Conservation (phyloP, 2,797 vertebrate species). For the Orientallactaga sibirica region DNA sequence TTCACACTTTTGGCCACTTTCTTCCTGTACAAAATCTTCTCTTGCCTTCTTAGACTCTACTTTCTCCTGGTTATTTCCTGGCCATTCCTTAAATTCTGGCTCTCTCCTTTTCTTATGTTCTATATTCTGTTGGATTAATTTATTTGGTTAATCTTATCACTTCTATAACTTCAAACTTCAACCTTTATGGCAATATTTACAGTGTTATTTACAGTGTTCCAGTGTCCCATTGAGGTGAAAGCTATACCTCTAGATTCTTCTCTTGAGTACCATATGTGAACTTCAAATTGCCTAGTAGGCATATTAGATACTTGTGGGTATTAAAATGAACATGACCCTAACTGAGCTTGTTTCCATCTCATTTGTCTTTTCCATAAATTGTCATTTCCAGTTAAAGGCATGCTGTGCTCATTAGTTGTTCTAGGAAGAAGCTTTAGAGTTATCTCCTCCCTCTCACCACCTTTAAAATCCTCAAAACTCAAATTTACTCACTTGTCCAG, state of each 20-base stretch:
- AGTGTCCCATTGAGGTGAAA: too few species aligned
- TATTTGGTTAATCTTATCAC: neutral
- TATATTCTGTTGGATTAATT: neutral
- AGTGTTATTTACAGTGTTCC: neutral
- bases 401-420: neutral
- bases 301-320: neutral
- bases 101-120: neutral
- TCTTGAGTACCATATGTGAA: neutral
- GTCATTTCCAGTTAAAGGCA: neutral
- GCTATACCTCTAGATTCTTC: neutral
- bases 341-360: neutral
- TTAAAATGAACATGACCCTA: neutral
- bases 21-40: neutral
- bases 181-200: neutral
- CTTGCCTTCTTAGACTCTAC: neutral
- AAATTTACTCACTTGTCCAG: neutral
- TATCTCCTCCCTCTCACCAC: neutral
- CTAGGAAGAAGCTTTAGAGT: neutral
- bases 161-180: neutral
- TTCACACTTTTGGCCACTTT: neutral
- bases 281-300: neutral
- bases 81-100: neutral
- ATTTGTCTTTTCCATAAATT: neutral
- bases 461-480: conserved; percentile 24
- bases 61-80: neutral